phyloP scores from a whole-genome alignment of 1,140 invertebrate genomes.

The Contarinia nasturtii region DNA sequence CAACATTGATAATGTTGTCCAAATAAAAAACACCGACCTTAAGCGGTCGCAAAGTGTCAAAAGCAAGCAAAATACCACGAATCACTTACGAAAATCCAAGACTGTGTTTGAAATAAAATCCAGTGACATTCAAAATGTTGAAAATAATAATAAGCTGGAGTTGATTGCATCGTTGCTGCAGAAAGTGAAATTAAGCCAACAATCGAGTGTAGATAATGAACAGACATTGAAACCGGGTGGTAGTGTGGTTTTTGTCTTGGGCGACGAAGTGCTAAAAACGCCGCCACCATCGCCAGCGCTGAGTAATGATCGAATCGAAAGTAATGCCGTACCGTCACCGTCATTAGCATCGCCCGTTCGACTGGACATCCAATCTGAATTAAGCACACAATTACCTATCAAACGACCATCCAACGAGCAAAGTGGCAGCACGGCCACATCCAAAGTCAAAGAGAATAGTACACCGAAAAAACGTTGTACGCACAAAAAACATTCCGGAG shows the following conservation, averaged over 20 bases:
- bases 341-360: background rate
- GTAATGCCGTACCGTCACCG: background rate
- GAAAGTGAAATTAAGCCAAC: background rate
- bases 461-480: conserved; percentile 1
- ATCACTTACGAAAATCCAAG: background rate
- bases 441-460: background rate
- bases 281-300: background rate
- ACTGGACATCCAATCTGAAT: too few species aligned
- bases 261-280: conserved; percentile 40
- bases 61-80: background rate
- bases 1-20: background rate
- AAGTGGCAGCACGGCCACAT: background rate
- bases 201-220: background rate
- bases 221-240: background rate
- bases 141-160: too few species aligned
- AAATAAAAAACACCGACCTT: background rate
- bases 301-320: background rate
- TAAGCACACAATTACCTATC: conserved; percentile 6
- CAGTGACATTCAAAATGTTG: too few species aligned
- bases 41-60: conserved; percentile 9
- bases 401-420: conserved; percentile 11
- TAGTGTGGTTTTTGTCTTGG: conserved; percentile 53
- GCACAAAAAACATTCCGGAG: conserved; percentile 38
- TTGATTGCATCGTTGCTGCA: conserved; percentile 9
- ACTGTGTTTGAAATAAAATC: too few species aligned